These are phyloP conservation scores for Phocoena phocoena DNA, from an alignment of 2,113 vertebrate genomes.

Conservation along the genomic window DNA sequence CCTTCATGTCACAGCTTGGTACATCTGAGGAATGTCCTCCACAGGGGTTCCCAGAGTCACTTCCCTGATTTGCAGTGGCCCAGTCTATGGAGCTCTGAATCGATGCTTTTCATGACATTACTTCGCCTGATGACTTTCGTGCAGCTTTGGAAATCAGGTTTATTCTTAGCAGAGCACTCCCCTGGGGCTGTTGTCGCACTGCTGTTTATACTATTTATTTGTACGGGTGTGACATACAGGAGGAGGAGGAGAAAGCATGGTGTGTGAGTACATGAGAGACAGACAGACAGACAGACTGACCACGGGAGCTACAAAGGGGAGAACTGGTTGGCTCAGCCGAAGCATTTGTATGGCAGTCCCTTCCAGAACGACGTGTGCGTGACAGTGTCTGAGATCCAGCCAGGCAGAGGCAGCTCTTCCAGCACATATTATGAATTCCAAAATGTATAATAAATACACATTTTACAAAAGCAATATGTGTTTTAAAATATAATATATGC, in stretches of 20 bases:
- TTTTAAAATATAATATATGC: slow-evolving; percentile 73
- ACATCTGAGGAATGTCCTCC: slow-evolving; percentile 65
- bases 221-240: not conserved
- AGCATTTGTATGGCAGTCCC: not conserved
- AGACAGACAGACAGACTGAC: not conserved
- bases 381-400: slow-evolving; percentile 53
- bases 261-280: not conserved
- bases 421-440: slow-evolving; percentile 69
- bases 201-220: slow-evolving; percentile 42
- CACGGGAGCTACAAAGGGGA: not conserved
- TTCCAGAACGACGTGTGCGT: slow-evolving; percentile 73
- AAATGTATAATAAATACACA: slow-evolving; percentile 78
- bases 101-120: not conserved
- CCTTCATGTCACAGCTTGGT: slow-evolving; percentile 50
- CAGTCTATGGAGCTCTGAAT: not conserved
- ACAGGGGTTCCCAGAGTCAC: slow-evolving; percentile 44
- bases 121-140: not conserved
- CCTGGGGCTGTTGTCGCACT: not conserved
- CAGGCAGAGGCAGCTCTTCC: slow-evolving; percentile 50
- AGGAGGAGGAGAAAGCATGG: not conserved
- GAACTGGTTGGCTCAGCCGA: not conserved
- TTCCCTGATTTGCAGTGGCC: slow-evolving; percentile 66
- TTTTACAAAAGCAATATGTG: slow-evolving; percentile 81
- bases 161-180: slow-evolving; percentile 32
- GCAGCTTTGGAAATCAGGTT: slow-evolving; percentile 37